Percentiles rank a stretch among this genome's conserved stretches.
These are phyloP conservation scores for Chrysolina oricalcia DNA, from an alignment of 2,888 invertebrate genomes.

Conservation along the genomic window DNA sequence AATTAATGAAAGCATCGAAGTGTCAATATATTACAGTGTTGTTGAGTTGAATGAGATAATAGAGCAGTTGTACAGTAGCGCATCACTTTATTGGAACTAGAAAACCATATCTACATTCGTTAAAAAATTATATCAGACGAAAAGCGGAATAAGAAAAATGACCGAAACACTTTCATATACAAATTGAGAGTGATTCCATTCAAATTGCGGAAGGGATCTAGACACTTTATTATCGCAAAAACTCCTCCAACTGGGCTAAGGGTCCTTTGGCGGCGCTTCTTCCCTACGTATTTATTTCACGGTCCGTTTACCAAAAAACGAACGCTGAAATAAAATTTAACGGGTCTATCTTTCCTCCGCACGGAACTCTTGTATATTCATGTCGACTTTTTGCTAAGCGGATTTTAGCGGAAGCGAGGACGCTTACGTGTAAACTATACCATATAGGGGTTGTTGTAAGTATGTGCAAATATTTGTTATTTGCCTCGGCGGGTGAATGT, in stretches of 20 bases:
- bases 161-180: background rate
- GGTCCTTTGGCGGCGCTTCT: background rate
- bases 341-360: background rate
- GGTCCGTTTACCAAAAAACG: background rate
- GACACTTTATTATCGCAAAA: background rate
- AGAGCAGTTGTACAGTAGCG: too few relatives aligned
- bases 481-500: background rate
- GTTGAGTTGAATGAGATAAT: too few relatives aligned
- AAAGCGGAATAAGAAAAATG: background rate
- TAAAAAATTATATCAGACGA: background rate
- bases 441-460: background rate
- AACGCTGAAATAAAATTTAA: background rate
- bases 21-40: too few relatives aligned
- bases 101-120: background rate
- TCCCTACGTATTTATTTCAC: background rate
- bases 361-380: background rate
- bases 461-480: background rate
- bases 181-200: conserved; percentile 4
- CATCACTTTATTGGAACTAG: too few relatives aligned
- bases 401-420: background rate
- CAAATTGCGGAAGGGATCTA: background rate
- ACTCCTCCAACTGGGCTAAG: background rate
- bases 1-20: too few relatives aligned
- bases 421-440: background rate
- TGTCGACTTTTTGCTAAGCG: background rate